Base-by-base conservation (phyloP, 2,888 invertebrate genomes). In the Rhimphoctona megacephalus region DNA sequence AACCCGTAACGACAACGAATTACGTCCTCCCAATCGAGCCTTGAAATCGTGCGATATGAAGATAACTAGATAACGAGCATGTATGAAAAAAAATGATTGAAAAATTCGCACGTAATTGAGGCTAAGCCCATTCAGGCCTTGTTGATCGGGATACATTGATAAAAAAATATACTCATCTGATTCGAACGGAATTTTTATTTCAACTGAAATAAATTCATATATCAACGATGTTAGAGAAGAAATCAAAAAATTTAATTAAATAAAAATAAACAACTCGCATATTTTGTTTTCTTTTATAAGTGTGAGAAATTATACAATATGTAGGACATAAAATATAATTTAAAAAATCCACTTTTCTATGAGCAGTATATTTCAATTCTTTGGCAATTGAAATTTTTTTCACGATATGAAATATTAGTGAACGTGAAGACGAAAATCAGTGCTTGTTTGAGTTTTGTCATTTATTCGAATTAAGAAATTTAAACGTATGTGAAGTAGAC, bases 71-170 rank as follows among this genome's bases (percentile, higher is more conserved):
- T 64, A 73, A 74, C n/a, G 49, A 74, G 69, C 25, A 36, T 46
- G 76, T 72, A 49, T 22, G 61, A 49, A 39, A 54, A 78, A 78
- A 19, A 49, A 69, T 83, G 33, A 81, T 86, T 77, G 72, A 81
- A 67, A 81, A 69, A 33, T 76, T 54, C 39, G 43, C 7, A n/a
- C 30, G 57, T 22, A 39, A 84, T 81, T 72, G 64, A 30, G 61
- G 30, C 46, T 33, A 46, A n/a, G 30, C 19, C 73, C 52, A 78
- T 67, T 67, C 30, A 57, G 67, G 43, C 14, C 17, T 14, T 73
- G 49, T 22, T 11, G 33, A 22, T 22, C 54, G 7, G 8, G 3
- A 64, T 36, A 22, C 49, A n/a, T 14, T 25, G 57, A 57, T 30
- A 77, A 64, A 64, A 46, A 76, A 46, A 25, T 25, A 25, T 17